Percentiles rank a stretch among this genome's conserved stretches.
Conservation (phyloP, 1,140 invertebrate species). For the Rhizoglyphus robini region DNA sequence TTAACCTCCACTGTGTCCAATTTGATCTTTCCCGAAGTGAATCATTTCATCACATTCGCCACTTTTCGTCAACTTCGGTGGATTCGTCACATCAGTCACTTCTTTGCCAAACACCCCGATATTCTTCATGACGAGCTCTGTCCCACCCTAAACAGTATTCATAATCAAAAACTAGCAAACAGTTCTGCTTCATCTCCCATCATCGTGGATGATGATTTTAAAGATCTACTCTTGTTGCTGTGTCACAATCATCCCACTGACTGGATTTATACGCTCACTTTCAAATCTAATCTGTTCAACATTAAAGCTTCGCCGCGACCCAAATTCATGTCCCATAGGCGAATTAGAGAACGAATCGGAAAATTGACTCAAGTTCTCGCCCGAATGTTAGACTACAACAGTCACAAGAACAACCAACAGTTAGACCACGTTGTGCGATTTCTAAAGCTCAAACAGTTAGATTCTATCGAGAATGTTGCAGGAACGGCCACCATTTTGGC, state of each 20-base stretch:
- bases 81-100: conserved; percentile 11
- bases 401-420: conserved; percentile 10
- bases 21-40: conserved; percentile 21
- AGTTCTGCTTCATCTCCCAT: background rate
- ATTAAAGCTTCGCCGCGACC: conserved; percentile 9
- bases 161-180: background rate
- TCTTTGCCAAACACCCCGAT: background rate
- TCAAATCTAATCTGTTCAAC: conserved; percentile 13
- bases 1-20: conserved; percentile 18
- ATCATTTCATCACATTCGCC: conserved; percentile 21
- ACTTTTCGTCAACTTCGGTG: conserved; percentile 18
- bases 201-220: conserved; percentile 11
- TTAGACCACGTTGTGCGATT: conserved; percentile 8
- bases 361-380: conserved; percentile 8
- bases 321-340: conserved; percentile 8
- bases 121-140: conserved; percentile 4
- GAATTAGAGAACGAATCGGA: conserved; percentile 2
- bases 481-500: background rate
- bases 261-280: conserved; percentile 5
- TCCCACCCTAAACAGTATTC: conserved; percentile 6
- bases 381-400: conserved; percentile 11
- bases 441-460: conserved; percentile 9
- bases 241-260: conserved; percentile 19
- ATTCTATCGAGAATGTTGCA: conserved; percentile 17
- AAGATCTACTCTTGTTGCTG: conserved; percentile 1